phyloP scores from a whole-genome alignment of 2,888 invertebrate genomes.

The Scotopteryx bipunctaria region DNA sequence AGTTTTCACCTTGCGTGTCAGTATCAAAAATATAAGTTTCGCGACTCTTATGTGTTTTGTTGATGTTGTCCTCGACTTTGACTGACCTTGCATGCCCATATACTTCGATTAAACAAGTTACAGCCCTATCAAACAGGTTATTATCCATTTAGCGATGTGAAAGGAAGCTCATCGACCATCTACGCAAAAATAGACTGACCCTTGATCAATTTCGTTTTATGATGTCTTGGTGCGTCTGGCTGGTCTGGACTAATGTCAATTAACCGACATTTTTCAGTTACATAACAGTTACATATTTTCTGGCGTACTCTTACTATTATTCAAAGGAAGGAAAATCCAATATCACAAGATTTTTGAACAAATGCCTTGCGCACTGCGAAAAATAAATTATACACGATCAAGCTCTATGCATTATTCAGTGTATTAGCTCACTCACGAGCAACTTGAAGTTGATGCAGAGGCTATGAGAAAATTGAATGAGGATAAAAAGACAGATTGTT shows the following conservation, averaged over 20 bases:
- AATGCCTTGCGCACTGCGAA: constrained; percentile 20
- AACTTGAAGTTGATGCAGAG: constrained; percentile 18
- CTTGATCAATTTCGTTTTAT: too few species aligned
- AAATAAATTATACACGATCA: constrained; percentile 22
- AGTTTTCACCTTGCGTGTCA: constrained; percentile 29
- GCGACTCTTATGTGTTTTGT: constrained; percentile 13
- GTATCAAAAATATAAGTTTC: constrained; percentile 22
- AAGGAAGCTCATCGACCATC: constrained; percentile 1
- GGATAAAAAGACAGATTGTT: constrained; percentile 4
- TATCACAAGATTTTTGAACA: constrained; percentile 11
- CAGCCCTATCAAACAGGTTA: constrained; percentile 15
- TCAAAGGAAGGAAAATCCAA: constrained; percentile 11
- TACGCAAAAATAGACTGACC: background rate
- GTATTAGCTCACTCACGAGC: constrained; percentile 23
- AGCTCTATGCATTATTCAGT: constrained; percentile 24
- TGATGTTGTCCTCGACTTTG: constrained; percentile 33
- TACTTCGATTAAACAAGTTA: constrained; percentile 14
- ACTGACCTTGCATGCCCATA: constrained; percentile 24
- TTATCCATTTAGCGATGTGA: constrained; percentile 8
- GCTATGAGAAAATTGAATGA: constrained; percentile 19
- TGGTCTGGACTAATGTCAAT: too few species aligned
- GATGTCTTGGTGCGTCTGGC: too few species aligned
- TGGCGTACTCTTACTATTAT: background rate
- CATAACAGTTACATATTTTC: too few species aligned
- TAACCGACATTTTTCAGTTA: too few species aligned